Conservation (phyloP, 2,797 vertebrate genomes). For the Tinamus major region DNA sequence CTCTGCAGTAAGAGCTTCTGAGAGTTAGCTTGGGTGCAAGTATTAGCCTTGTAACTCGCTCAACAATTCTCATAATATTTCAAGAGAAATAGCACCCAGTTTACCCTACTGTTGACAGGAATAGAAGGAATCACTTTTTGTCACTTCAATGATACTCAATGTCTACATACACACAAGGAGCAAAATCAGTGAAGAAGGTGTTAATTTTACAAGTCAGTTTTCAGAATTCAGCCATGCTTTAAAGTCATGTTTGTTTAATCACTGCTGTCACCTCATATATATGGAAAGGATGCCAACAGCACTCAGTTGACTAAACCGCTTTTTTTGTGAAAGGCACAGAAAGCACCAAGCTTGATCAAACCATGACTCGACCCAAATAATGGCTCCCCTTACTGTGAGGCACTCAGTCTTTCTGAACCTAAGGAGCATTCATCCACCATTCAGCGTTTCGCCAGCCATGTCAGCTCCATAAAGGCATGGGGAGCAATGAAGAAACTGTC, state of each 20-base stretch:
- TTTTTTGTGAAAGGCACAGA: conserved; percentile 17
- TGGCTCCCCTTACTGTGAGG: not conserved
- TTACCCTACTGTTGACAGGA: not conserved
- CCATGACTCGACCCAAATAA: not conserved
- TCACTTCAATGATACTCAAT: not conserved
- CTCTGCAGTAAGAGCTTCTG: not conserved
- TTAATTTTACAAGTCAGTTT: conserved; percentile 15
- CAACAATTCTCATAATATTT: not conserved
- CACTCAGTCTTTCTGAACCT: not conserved
- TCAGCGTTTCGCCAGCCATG: not conserved
- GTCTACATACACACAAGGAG: rapidly evolving
- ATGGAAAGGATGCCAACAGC: not conserved
- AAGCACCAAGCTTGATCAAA: conserved; percentile 17
- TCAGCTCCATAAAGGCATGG: not conserved
- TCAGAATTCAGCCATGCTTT: not conserved
- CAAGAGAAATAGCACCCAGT: not conserved
- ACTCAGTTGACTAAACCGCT: not conserved
- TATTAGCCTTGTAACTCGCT: not conserved
- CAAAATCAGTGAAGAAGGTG: not conserved
- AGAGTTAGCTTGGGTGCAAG: not conserved
- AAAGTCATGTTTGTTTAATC: conserved; percentile 47
- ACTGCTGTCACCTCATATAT: conserved; percentile 30
- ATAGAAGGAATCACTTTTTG: not conserved
- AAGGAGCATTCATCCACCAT: conserved; percentile 1
- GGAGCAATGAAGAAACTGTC: not conserved